Evolutionary conservation across 2,888 invertebrate genomes (phyloP).

Genomic region (Drosophila ezoana): DNA sequence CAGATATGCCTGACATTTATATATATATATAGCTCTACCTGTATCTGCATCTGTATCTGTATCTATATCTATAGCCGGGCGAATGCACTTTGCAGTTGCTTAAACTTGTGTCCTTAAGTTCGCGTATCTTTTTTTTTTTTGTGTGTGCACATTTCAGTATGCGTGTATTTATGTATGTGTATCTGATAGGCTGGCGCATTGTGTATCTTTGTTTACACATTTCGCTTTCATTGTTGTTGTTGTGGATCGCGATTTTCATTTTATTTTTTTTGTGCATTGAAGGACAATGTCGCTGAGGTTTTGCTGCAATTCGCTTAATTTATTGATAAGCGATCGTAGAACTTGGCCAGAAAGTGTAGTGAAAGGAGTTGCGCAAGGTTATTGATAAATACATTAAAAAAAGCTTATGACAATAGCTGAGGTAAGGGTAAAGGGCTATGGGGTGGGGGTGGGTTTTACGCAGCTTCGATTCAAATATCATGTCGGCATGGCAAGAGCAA

Average conservation of each 20-base stretch:
- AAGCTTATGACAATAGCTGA: background rate
- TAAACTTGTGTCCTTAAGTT: constrained; percentile 82
- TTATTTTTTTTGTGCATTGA: constrained; percentile 49
- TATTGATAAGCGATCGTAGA: constrained; percentile 67
- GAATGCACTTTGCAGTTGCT: constrained; percentile 71
- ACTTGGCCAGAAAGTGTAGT: constrained; percentile 45
- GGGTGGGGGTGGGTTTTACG: background rate
- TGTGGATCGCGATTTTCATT: background rate
- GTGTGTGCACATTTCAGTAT: constrained; percentile 1
- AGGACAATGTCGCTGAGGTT: constrained; percentile 73
- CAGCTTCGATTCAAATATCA: background rate
- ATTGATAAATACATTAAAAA: constrained; percentile 10
- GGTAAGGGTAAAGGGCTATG: background rate
- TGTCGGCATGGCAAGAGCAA: too few species aligned
- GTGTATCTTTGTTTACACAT: constrained; percentile 66
- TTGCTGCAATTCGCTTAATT: constrained; percentile 45
- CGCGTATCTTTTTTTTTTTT: constrained; percentile 35
- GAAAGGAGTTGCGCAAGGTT: constrained; percentile 51
- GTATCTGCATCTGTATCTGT: background rate
- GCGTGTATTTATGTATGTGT: constrained; percentile 14
- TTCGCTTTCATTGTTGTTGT: constrained; percentile 41
- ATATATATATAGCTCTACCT: constrained; percentile 12
- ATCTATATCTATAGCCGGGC: constrained; percentile 31
- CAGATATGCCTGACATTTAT: constrained; percentile 2
- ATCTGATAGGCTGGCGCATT: constrained; percentile 50